Evolutionary conservation across 2,113 vertebrate genomes (phyloP), one percentile per base, ranked within the genome.

Genomic region (Callionymus lyra): DNA sequence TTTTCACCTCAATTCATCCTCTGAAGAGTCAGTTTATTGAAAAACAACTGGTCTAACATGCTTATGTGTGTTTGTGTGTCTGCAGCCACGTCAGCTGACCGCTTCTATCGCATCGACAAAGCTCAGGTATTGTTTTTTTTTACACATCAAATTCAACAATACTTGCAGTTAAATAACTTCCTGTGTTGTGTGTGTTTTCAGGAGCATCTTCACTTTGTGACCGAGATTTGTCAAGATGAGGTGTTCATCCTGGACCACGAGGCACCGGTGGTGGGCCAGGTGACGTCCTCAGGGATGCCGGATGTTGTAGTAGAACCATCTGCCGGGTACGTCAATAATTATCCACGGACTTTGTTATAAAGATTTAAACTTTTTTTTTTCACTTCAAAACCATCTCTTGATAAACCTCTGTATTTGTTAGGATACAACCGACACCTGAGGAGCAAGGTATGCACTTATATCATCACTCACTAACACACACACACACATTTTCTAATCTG

Each of bases 191-290:
- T 51, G 13, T 47, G 39, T 40, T 8, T 56, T 54, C 49, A 98
- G 95, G 95, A 99, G 87, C 93, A 97, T 73, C 89, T 98, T 53
- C 95, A 99, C 83, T 98, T 95, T 77, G 94, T 98, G 76, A 97
- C 93, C 0, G 94, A 99, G 80, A 93, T 99, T 72, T 96, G 92
- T 50, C 93, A 95, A 59, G 94, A 98, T 10, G 95, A 99, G 79
- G 88, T 98, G 55, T 99, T 97, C 61, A 97, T 99, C 76, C 80
- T 99, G 80, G 95, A 98, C 68, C 92, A 91, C 21, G 91, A 96
- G 69, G 72, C 79, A 44, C 84, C 81, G 1, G 47, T 68, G 50
- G 72, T 68, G 12, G 85, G 78, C 70, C 86, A 86, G 59, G 80
- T 55, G 0, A 74, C 85, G 1, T 85, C 86, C 0, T 74, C 87